Conservation (phyloP, 2,888 invertebrate species). For the Nemoura dubitans region DNA sequence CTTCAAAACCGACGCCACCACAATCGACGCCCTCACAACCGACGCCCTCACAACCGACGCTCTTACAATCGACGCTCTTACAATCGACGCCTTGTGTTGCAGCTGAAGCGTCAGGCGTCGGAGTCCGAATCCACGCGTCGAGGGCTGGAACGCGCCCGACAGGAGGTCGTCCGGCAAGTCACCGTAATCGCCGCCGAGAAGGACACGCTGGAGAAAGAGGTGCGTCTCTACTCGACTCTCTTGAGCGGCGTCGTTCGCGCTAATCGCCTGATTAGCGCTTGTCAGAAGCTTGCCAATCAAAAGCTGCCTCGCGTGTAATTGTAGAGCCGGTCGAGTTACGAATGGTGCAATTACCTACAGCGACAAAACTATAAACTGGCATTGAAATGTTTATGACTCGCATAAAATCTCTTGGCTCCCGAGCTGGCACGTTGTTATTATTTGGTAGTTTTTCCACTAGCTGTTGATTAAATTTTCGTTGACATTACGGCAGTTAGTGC, state of each 20-base stretch:
- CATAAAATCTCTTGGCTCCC: neutral
- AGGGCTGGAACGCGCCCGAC: constrained; percentile 66
- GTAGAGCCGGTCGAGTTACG: neutral
- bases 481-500: neutral
- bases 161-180: constrained; percentile 68
- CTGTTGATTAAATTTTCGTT: neutral
- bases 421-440: neutral
- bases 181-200: constrained; percentile 67
- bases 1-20: no score
- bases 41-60: no score
- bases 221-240: constrained; percentile 54
- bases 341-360: neutral
- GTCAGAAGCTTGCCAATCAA: neutral
- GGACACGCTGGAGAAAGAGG: constrained; percentile 67
- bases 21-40: no score
- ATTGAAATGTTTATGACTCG: neutral
- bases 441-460: neutral
- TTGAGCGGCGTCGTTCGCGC: no score
- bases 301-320: neutral
- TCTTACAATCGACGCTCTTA: no score
- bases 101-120: constrained; percentile 66
- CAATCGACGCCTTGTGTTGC: constrained; percentile 43
- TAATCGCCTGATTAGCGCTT: neutral
- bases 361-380: neutral
- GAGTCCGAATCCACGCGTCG: constrained; percentile 67